Base-by-base conservation (phyloP, 2,797 vertebrate species). In the Spea hammondii region DNA sequence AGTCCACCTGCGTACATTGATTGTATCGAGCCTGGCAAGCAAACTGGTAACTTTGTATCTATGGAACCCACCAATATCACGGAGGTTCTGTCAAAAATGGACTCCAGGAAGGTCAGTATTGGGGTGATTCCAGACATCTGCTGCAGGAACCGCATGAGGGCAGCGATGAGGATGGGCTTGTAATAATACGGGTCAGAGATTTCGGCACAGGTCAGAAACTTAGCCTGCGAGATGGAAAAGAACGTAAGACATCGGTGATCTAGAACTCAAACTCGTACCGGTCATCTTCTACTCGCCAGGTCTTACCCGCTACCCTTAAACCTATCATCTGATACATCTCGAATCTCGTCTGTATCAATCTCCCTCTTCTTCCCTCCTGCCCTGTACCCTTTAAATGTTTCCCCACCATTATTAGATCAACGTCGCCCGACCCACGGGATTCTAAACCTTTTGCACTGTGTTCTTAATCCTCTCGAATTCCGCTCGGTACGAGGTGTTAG, bases 81-180 rank as follows among this genome's bases (percentile, higher is more conserved):
- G 0, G 86, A 72, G 0, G 90, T 93, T 83, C 80, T 90, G 70
- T 87, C 84, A 7, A 94, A 94, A 84, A 94, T 91, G 4, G 91
- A 6, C 85, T 94, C 91, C 84, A 94, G 85, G 79, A 93, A 93
- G 17, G 93, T 88, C 0, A 94, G 88, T 77, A 96, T 85, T 0
- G 96, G 95, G 0, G 95, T 97, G 85, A 99, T 91, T 0, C 97
- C 97, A 0, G 95, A 95, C 88, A 99, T 91, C 89, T 99, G 97
- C 86, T 99, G 97, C 84, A 99, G 92, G 85, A 97, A 94, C 79
- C 97, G 92, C 97, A 99, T 98, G 68, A 83, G 77, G 60, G 94
- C 84, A 0, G 96, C 90, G 2, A 97, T 98, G 46, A 89, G 4
- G 66, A 98, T 91, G 14, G 97, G 97, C 51, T 92, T 92, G 88